Evolutionary conservation across 2,888 invertebrate species (phyloP), one percentile per base, ranked within the genome.

Genomic region (Esperia sulphurella): DNA sequence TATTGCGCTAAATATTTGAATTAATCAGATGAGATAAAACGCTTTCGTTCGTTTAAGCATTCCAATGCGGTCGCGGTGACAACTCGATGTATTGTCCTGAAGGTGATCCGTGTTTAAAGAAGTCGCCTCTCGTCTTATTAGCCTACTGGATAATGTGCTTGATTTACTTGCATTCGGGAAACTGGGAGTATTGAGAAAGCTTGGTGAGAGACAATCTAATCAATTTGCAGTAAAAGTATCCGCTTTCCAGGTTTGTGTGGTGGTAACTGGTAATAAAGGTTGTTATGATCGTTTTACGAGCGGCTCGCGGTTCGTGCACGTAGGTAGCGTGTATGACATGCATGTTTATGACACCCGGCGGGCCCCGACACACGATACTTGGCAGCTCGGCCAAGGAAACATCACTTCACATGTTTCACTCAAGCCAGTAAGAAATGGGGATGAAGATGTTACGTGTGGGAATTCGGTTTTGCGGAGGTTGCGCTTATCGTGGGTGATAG

Each of bases 1-100:
- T 86, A 88, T 86, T 86, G 83, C 82, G 84, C 79, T 86, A 87
- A 88, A 86, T 89, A 86, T 88, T 84, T 87, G 86, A 88, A 88
- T 89, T 88, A 87, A 88, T 87, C 87, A 86, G 83, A 83, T 82
- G 84, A 85, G 85, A 87, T 87, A 86, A 86, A 87, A 85, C 75
- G 82, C 73, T 77, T 76, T 79, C 72, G 76, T 83, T 79, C 83
- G 84, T 77, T 83, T 78, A 80, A 83, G 71, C 81, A 88, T 88
- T 85, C 88, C 87, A 74, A 72, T 79, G 84, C 84, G 85, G 86
- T 83, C 84, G 81, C 80, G 75, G 68, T 83, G 87, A 88, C 87
- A 87, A 77, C 79, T 75, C 80, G 86, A 86, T 88, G 87, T 88
- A 88, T 88, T 88, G 87, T 88, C 79, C 79, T 71, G 72, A 73